A percentile compares a stretch with the other conserved stretches of the same genome.
These are phyloP conservation scores for Drosophila quinaria DNA, from an alignment of 2,888 invertebrate genomes.

Conservation along the genomic window DNA sequence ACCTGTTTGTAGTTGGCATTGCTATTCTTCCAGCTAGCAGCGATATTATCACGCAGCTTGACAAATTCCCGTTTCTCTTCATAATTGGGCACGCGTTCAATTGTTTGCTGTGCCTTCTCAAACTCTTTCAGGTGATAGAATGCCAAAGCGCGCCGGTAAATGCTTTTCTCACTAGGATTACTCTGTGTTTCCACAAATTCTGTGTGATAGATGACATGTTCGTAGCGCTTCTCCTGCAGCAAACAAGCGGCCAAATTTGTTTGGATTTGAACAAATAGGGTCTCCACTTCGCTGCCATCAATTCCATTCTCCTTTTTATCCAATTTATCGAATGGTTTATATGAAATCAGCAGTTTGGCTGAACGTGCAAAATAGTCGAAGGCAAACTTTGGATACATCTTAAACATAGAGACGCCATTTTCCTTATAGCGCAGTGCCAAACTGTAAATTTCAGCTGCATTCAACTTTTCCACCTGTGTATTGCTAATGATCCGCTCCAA, in stretches of 20 bases:
- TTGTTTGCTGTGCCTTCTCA: conserved; percentile 88
- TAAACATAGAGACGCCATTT: conserved; percentile 88
- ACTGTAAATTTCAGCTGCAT: conserved; percentile 84
- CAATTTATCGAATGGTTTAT: conserved; percentile 86
- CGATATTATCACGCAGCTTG: conserved; percentile 87
- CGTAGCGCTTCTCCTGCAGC: conserved; percentile 89
- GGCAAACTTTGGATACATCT: conserved; percentile 89
- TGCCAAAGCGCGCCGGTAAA: conserved; percentile 86
- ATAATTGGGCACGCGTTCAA: conserved; percentile 86
- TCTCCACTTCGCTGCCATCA: conserved; percentile 86
- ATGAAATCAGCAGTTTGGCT: conserved; percentile 90
- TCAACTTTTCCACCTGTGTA: conserved; percentile 86
- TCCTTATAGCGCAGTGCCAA: conserved; percentile 86
- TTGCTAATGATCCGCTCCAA: conserved; percentile 84
- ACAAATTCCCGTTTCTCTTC: conserved; percentile 90
- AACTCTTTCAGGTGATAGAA: conserved; percentile 88
- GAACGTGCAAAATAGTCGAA: conserved; percentile 91
- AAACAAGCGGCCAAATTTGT: conserved; percentile 95
- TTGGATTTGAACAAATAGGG: conserved; percentile 89
- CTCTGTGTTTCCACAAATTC: conserved; percentile 84
- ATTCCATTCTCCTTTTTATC: conserved; percentile 84
- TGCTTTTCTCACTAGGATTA: conserved; percentile 86
- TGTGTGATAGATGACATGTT: conserved; percentile 89
- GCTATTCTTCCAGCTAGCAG: conserved; percentile 88
- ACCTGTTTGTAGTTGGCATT: conserved; percentile 87